Conservation (phyloP, 2,797 vertebrate genomes). For the Spondyliosoma cantharus region DNA sequence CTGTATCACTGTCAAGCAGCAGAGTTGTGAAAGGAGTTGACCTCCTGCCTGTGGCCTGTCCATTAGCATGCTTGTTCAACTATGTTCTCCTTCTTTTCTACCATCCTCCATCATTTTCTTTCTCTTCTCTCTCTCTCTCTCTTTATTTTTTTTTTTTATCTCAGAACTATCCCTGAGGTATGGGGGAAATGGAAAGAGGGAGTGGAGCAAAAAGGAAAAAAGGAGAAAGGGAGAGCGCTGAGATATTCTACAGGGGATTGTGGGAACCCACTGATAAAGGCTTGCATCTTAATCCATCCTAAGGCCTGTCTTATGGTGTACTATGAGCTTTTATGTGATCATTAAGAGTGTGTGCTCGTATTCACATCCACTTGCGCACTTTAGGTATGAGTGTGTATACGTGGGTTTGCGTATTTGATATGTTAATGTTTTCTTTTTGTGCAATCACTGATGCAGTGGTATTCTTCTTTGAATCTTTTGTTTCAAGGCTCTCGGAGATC, state of each 20-base stretch:
- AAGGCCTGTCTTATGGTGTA: conserved; percentile 79
- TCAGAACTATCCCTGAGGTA: conserved; percentile 64
- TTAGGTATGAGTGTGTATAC: conserved; percentile 51
- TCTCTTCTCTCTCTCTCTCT: conserved; percentile 10
- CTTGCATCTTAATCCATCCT: conserved; percentile 84
- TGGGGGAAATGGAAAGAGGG: conserved; percentile 54
- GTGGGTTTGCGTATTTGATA: conserved; percentile 72
- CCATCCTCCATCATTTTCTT: conserved; percentile 39
- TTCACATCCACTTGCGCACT: conserved; percentile 41
- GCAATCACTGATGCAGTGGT: conserved; percentile 45
- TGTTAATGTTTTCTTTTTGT: conserved; percentile 73
- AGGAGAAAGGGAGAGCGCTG: conserved; percentile 44
- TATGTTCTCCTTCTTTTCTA: conserved; percentile 37
- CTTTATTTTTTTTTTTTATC: conserved; percentile 41
- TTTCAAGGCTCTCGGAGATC: conserved; percentile 64
- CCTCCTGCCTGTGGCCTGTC: conserved; percentile 35
- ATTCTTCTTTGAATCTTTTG: conserved; percentile 56
- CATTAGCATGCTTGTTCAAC: conserved; percentile 56
- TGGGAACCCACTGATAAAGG: conserved; percentile 85
- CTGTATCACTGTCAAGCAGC: conserved; percentile 30
- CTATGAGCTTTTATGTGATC: conserved; percentile 79
- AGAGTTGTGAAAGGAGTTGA: conserved; percentile 31
- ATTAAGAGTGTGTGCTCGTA: conserved; percentile 71
- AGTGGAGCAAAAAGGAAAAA: conserved; percentile 41
- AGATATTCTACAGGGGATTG: conserved; percentile 80